These are phyloP conservation scores for Cephalopholis sonnerati DNA, from an alignment of 2,113 vertebrate species.

Conservation along the genomic window DNA sequence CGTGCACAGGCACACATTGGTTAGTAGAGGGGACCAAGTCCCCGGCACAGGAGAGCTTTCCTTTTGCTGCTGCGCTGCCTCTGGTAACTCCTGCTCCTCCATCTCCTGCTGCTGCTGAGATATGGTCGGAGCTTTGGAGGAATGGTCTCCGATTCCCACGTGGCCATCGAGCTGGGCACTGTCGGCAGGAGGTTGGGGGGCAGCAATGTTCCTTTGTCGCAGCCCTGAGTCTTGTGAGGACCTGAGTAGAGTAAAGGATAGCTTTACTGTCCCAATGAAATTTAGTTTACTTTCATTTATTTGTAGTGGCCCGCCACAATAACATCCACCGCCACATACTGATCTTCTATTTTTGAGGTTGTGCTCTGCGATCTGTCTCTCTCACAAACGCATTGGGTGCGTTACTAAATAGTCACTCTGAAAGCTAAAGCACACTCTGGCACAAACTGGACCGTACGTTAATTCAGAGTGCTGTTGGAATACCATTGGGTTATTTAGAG, in stretches of 20 bases:
- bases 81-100: constrained; percentile 10
- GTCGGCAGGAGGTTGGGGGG: constrained; percentile 24
- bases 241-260: constrained; percentile 43
- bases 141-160: constrained; percentile 45
- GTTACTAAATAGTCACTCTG: too few relatives aligned
- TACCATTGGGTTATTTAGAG: too few relatives aligned
- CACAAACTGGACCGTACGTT: too few relatives aligned
- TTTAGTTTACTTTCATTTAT: too few relatives aligned
- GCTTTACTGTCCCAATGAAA: not conserved
- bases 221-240: constrained; percentile 63
- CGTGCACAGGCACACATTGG: constrained; percentile 92
- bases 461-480: too few relatives aligned
- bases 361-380: too few relatives aligned
- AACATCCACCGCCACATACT: too few relatives aligned
- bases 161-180: constrained; percentile 14
- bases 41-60: constrained; percentile 63
- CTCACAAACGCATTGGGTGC: too few relatives aligned
- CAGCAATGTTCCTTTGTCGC: constrained; percentile 60
- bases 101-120: constrained; percentile 57
- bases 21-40: constrained; percentile 90
- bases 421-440: too few relatives aligned
- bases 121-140: constrained; percentile 61
- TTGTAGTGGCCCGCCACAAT: too few relatives aligned
- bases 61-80: constrained; percentile 66
- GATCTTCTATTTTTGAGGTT: too few relatives aligned